Evolutionary conservation across 1,140 invertebrate species (phyloP).

Genomic region (Drosophila nigromelanica): DNA sequence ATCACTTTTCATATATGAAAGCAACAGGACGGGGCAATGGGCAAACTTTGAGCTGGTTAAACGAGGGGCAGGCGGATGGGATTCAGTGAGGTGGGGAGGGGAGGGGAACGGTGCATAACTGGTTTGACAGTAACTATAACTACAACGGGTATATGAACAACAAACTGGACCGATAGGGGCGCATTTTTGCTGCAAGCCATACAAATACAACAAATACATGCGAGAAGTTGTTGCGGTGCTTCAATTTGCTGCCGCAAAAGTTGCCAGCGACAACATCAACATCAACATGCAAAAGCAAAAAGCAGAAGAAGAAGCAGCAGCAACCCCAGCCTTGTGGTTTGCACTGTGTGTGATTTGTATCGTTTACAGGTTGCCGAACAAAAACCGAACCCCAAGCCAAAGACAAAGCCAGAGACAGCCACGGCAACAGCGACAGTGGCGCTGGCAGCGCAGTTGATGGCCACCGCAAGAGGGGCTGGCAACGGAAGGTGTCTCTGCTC

Average conservation of each 20-base stretch:
- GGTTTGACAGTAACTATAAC: constrained; percentile 41
- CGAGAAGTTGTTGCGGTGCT: constrained; percentile 68
- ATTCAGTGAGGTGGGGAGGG: too few species aligned
- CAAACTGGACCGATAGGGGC: constrained; percentile 71
- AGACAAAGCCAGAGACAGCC: constrained; percentile 7
- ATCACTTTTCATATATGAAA: constrained; percentile 77
- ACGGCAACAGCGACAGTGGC: constrained; percentile 1
- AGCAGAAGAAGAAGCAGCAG: background rate
- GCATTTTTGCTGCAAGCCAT: constrained; percentile 80
- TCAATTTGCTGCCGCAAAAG: constrained; percentile 73
- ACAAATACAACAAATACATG: constrained; percentile 57
- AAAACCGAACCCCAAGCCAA: constrained; percentile 7
- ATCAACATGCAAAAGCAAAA: constrained; percentile 27
- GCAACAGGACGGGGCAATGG: constrained; percentile 30
- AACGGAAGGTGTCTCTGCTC: constrained; percentile 20
- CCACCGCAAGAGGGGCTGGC: background rate
- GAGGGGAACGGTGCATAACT: constrained; percentile 23
- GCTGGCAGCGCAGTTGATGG: background rate
- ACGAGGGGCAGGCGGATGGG: background rate
- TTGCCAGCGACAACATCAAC: constrained; percentile 60
- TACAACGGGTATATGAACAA: constrained; percentile 16
- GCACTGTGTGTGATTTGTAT: constrained; percentile 64
- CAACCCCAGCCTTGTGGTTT: constrained; percentile 52
- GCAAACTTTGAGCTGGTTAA: background rate
- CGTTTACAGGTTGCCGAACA: constrained; percentile 59